A percentile compares a stretch with the other conserved stretches of the same genome.
phyloP scores from a whole-genome alignment of 2,888 invertebrate species.

The Leptopilina myrica region DNA sequence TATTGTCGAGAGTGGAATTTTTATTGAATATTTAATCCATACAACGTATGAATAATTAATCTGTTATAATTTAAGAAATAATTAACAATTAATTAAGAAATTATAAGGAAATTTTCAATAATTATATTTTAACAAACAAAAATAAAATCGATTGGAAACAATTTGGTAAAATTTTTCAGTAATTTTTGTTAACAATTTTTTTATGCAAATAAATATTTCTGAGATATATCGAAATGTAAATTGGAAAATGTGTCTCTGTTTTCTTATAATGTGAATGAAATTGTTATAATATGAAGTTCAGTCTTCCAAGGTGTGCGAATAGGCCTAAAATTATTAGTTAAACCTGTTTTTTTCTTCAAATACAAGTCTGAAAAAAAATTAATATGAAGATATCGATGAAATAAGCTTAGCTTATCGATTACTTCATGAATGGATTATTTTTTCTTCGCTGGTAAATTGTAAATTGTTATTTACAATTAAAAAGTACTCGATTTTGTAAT shows the following conservation, averaged over 20 bases:
- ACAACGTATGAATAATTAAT: too few species aligned
- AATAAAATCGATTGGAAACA: too few species aligned
- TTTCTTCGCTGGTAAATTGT: background rate
- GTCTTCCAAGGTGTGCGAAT: constrained; percentile 35
- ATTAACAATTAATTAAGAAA: too few species aligned
- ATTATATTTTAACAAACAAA: too few species aligned
- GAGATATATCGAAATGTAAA: constrained; percentile 3
- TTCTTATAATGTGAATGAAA: constrained; percentile 11
- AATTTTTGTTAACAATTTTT: too few species aligned
- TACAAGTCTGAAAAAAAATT: constrained; percentile 3
- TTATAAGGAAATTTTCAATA: too few species aligned
- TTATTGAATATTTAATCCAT: background rate
- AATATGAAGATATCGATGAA: constrained; percentile 26
- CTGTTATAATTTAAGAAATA: too few species aligned
- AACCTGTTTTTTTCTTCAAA: background rate
- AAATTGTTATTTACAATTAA: background rate
- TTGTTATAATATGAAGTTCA: constrained; percentile 31
- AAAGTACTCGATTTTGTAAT: too few species aligned
- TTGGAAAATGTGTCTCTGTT: constrained; percentile 9
- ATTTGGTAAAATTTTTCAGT: too few species aligned
- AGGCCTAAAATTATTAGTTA: constrained; percentile 28
- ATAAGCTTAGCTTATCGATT: constrained; percentile 32
- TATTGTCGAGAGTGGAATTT: background rate
- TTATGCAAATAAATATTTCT: background rate
- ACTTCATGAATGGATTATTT: background rate